These are phyloP conservation scores for Ceriagrion tenellum DNA, from an alignment of 2,888 invertebrate genomes.

Conservation along the genomic window DNA sequence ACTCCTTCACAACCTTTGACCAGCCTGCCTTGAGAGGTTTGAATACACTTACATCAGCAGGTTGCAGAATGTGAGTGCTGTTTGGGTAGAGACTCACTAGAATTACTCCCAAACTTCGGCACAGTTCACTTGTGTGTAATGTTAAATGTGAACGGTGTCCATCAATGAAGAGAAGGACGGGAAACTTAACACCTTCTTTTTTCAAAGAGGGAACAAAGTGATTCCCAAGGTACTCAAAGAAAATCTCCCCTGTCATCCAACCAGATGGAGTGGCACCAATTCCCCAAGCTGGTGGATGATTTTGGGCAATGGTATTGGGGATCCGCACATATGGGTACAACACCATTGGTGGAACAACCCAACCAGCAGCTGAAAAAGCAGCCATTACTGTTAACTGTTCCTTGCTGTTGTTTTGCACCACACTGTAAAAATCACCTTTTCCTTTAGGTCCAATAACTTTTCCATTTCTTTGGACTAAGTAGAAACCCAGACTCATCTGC, in stretches of 20 bases:
- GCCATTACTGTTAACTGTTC: slow-evolving; percentile 76
- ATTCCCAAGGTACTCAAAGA: slow-evolving; percentile 76
- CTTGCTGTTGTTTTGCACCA: slow-evolving; percentile 74
- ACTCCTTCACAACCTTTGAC: background rate
- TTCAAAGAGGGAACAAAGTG: slow-evolving; percentile 74
- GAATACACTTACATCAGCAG: background rate
- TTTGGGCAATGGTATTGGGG: slow-evolving; percentile 74
- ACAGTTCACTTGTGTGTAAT: background rate
- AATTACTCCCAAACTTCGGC: background rate
- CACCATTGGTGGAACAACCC: slow-evolving; percentile 75
- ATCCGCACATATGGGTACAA: slow-evolving; percentile 75
- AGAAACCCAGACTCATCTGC: slow-evolving; percentile 75
- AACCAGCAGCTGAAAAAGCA: slow-evolving; percentile 75
- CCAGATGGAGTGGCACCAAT: slow-evolving; percentile 76
- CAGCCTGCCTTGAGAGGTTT: background rate
- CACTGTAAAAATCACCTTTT: slow-evolving; percentile 75
- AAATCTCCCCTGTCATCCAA: slow-evolving; percentile 77
- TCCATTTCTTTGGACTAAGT: slow-evolving; percentile 74
- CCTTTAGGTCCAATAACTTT: slow-evolving; percentile 72
- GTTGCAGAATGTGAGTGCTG: background rate
- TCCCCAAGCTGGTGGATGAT: slow-evolving; percentile 75
- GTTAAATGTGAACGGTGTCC: background rate
- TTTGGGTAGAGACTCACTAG: slow-evolving; percentile 10
- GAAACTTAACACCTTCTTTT: background rate
- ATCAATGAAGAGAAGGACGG: background rate